phyloP scores from a whole-genome alignment of 2,113 vertebrate genomes.

The Haemorhous mexicanus region DNA sequence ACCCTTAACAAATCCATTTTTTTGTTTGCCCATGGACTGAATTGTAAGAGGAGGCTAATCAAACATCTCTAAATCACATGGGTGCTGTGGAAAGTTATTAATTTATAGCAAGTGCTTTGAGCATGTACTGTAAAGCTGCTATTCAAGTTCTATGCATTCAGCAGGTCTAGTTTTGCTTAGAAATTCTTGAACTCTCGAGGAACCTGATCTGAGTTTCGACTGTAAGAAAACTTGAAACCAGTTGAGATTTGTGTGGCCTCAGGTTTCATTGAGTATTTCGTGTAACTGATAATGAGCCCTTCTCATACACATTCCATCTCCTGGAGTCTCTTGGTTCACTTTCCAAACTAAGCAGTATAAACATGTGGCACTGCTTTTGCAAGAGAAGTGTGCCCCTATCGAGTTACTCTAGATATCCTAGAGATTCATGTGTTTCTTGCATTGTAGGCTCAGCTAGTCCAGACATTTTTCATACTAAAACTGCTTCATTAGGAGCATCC shows the following conservation, averaged over 20 bases:
- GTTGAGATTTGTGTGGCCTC: conserved; percentile 1
- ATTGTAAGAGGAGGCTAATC: not conserved
- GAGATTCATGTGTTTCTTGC: not conserved
- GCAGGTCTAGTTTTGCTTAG: conserved; percentile 26
- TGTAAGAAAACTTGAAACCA: conserved; percentile 25
- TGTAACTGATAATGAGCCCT: not conserved
- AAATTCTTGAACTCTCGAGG: conserved; percentile 22
- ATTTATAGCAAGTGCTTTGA: not conserved
- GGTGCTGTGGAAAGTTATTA: not conserved
- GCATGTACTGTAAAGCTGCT: not conserved
- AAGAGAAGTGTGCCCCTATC: not conserved
- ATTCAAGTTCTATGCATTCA: not conserved
- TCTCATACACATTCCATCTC: not conserved
- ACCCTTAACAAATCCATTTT: not conserved
- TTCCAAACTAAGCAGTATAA: not conserved
- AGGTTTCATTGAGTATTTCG: conserved; percentile 2
- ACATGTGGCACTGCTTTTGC: not conserved
- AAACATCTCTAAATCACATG: not conserved
- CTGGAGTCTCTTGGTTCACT: not conserved
- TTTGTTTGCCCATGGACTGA: not conserved
- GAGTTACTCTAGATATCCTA: not conserved
- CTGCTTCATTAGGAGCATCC: not conserved
- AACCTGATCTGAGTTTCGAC: conserved; percentile 17
- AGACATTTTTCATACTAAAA: not conserved
- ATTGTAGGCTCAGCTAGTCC: not conserved